Percentiles rank a stretch among this genome's conserved stretches.
Evolutionary conservation across 92 coral and sea anemone genomes (phyloP).

Genomic region (Actinernus sp.): DNA sequence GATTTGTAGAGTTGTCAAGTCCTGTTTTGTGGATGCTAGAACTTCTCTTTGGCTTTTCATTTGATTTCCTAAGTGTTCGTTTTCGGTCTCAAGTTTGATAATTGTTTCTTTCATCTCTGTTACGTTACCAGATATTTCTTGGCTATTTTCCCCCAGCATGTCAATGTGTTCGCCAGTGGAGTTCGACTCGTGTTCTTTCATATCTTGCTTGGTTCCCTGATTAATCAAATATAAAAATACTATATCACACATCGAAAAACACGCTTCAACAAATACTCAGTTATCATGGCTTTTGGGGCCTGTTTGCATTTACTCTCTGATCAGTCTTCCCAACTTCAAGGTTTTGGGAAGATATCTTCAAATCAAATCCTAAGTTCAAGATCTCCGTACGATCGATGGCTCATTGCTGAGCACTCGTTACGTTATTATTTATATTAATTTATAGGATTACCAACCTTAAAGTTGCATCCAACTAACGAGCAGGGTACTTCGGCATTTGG

Average conservation of each 20-base stretch:
- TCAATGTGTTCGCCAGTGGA: conserved; percentile 8
- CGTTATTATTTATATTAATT: too few species aligned
- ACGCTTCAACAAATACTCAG: too few species aligned
- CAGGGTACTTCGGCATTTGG: conserved; percentile 31
- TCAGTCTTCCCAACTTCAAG: too few species aligned
- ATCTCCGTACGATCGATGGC: neutral
- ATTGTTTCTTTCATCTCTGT: conserved; percentile 9
- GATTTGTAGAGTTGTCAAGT: conserved; percentile 37
- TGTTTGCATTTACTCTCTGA: too few species aligned
- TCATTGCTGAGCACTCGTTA: too few species aligned
- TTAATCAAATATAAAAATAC: too few species aligned
- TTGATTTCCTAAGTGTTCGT: conserved; percentile 14
- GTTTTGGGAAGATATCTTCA: too few species aligned
- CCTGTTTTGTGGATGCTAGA: conserved; percentile 38
- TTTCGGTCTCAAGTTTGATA: conserved; percentile 3
- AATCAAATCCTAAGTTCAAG: too few species aligned
- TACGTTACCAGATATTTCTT: neutral
- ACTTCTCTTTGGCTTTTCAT: conserved; percentile 26
- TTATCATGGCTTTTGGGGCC: too few species aligned
- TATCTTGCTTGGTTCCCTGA: conserved; percentile 20
- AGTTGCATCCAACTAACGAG: conserved; percentile 17
- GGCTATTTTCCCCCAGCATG: conserved; percentile 1
- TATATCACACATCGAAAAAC: too few species aligned
- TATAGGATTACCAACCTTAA: conserved; percentile 12
- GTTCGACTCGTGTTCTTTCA: conserved; percentile 3